A percentile compares a stretch with the other conserved stretches of the same genome.
Evolutionary conservation across 2,888 invertebrate genomes (phyloP).

Genomic region (Ganaspis brasiliensis): DNA sequence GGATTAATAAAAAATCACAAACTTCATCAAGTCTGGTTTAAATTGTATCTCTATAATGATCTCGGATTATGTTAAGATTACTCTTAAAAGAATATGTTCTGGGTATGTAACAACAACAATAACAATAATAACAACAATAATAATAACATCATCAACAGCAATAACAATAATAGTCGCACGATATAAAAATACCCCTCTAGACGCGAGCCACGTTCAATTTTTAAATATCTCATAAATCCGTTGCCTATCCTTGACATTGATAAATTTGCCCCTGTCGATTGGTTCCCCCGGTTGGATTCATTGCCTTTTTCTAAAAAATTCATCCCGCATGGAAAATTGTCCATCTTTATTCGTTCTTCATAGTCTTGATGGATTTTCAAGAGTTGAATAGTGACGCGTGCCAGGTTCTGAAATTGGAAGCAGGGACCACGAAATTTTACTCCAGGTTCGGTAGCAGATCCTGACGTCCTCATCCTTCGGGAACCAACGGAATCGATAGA

Average conservation of each 20-base stretch:
- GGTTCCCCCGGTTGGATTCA: neutral
- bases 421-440: constrained; percentile 6
- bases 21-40: neutral
- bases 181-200: neutral
- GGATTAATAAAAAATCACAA: constrained; percentile 10
- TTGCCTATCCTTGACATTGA: constrained; percentile 21
- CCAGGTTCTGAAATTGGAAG: constrained; percentile 7
- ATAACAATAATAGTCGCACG: too few species aligned
- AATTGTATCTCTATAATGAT: neutral
- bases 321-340: neutral
- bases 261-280: constrained; percentile 9
- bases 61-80: too few species aligned
- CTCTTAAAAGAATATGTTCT: too few species aligned
- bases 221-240: constrained; percentile 17
- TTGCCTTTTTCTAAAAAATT: neutral
- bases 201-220: neutral
- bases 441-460: constrained; percentile 46
- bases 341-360: neutral
- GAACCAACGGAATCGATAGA: constrained; percentile 76
- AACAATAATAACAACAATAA: too few species aligned
- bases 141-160: too few species aligned
- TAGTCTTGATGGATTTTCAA: neutral
- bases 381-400: neutral
- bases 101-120: too few species aligned
- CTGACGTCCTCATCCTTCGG: constrained; percentile 65